These are phyloP conservation scores for Echinops telfairi DNA, from an alignment of 2,113 vertebrate genomes.

Conservation along the genomic window DNA sequence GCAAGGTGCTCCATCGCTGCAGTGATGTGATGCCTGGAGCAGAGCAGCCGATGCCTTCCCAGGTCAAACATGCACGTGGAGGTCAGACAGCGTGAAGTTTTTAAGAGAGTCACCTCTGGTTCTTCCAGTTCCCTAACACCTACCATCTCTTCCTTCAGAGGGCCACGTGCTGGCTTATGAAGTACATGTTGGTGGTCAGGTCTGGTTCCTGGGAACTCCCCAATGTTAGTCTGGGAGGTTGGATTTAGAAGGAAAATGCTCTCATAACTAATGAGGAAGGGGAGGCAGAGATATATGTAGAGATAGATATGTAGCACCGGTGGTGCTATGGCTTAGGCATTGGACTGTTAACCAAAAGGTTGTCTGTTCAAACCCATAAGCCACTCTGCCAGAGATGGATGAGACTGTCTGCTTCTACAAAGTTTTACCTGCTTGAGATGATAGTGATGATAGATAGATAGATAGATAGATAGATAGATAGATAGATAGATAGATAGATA, in stretches of 20 bases:
- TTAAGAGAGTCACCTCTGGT: slow-evolving; percentile 17
- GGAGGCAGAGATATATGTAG: too few species aligned
- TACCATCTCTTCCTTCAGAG: neutral
- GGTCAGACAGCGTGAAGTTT: neutral
- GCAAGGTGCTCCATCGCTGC: neutral
- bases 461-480: too few species aligned
- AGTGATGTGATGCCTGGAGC: neutral
- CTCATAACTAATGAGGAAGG: neutral
- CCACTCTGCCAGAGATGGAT: too few species aligned
- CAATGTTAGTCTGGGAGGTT: neutral
- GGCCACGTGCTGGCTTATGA: neutral
- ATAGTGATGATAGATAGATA: too few species aligned
- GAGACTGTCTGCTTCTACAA: too few species aligned
- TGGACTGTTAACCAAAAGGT: neutral
- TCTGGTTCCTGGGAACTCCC: neutral
- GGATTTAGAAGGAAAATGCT: neutral
- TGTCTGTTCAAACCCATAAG: too few species aligned
- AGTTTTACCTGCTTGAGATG: too few species aligned
- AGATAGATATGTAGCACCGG: too few species aligned
- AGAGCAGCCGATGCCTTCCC: slow-evolving; percentile 4
- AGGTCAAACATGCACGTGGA: neutral
- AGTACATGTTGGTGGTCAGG: neutral
- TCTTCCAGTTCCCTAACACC: neutral
- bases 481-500: too few species aligned
- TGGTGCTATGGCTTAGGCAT: neutral